Evolutionary conservation across 2,797 vertebrate species (phyloP), one percentile per base, ranked within the genome.

Genomic region (Enteromius anoplus): DNA sequence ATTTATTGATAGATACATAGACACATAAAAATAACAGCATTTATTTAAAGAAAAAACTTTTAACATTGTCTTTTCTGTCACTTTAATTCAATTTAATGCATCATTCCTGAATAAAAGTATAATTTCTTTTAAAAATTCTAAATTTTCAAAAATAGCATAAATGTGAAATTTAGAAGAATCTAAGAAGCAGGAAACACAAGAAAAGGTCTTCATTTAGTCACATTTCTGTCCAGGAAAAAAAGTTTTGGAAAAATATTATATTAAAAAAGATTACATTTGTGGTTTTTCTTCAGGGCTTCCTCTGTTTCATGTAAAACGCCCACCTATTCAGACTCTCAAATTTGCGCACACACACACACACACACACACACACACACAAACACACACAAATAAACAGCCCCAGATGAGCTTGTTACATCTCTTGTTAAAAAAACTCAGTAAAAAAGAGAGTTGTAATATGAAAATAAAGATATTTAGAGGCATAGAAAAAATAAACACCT

Each of bases 261-360:
- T 70, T 45, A 70, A 70, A 68, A 34, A 69, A 69, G 12, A 70
- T 68, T 37, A n/a, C 21, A 70, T 70, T 70, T 70, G n/a, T 26
- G 5, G 32, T 71, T 47, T 71, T 71, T 32, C 15, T 70, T 32
- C 34, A 32, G 21, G 19, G 21, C 49, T 55, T 55, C 11, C 71
- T 37, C 49, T 37, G 32, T 37, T n/a, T 55, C 32, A 15, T 75
- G 49, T 72, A 75, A 77, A 78, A 47, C 45, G 4, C 47, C 45
- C 71, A 75, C 47, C 26, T 34, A 34, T 40, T 2, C 15, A 72
- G 8, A 19, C 26, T 29, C 12, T 17, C 7, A 55, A 29, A 51
- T 34, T n/a, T n/a, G 37, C 66, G 2, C n/a, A n/a, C 10, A 37
- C 4, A 26, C 32, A 47, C 78, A 70, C 42, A 21, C 42, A 53